Conservation (phyloP, 2,113 vertebrate genomes). For the Barbus barbus region DNA sequence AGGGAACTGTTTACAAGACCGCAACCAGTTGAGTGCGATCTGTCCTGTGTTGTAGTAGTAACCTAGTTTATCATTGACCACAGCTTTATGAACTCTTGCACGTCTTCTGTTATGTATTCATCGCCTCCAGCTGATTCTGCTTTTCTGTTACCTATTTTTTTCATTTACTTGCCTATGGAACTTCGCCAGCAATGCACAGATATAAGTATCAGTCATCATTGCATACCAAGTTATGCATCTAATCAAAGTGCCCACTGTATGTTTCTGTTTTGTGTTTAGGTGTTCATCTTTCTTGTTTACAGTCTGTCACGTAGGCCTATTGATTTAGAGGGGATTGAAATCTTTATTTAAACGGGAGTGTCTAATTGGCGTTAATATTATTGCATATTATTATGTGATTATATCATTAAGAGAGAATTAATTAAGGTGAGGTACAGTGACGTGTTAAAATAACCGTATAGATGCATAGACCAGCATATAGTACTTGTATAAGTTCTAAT, state of each 20-base stretch:
- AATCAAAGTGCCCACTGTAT: not conserved
- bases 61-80: constrained; percentile 20
- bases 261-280: not conserved
- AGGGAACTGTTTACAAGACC: constrained; percentile 9
- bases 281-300: not conserved
- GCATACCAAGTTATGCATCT: not conserved
- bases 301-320: not conserved
- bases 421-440: not conserved
- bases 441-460: not conserved
- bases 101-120: not conserved
- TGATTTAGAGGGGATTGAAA: not conserved
- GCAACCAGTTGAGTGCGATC: not conserved
- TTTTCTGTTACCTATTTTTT: not conserved
- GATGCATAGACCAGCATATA: not conserved
- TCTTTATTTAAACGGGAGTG: not conserved
- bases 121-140: not conserved
- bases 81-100: not conserved
- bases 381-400: not conserved
- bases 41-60: constrained; percentile 25
- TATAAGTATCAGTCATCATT: not conserved
- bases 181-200: not conserved
- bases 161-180: not conserved
- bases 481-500: not conserved
- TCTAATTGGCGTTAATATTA: not conserved
- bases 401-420: not conserved